Base-by-base conservation (phyloP, 2,797 vertebrate species). In the Chromis chromis region DNA sequence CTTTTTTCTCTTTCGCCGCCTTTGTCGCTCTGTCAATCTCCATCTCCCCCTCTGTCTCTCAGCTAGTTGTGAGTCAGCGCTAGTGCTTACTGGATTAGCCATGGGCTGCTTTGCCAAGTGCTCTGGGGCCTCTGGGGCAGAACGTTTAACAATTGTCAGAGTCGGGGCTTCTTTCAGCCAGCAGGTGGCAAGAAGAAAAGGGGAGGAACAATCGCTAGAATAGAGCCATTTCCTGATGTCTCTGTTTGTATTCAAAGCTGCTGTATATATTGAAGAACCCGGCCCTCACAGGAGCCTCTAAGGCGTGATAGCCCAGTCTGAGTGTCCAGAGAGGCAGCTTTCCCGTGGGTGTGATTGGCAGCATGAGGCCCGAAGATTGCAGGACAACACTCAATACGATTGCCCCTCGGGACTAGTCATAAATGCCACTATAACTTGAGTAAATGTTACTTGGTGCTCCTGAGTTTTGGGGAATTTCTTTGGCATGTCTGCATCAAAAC, bases 41-140 rank as follows among this genome's bases (percentile, higher is more conserved):
- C 33, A 58, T 81, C 68, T 80, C 56, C 33, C 58, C 22, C 61
- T 58, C 48, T 68, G 66, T 86, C 78, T 90, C 70, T 84, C 76
- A 71, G 74, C 79, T 76, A 57, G 77, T 83, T 81, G 79, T 81
- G 78, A 91, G 84, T 90, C 86, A 69, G 76, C 66, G 64, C 68
- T 70, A 66, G 78, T 74, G 70, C 82, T 69, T 31, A 66, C 81
- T 84, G 90, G 90, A 90, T 93, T 88, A 92, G 87, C 86, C 57
- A 80, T 50, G 63, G 79, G 85, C 77, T 46, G 54, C 82, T 85
- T 69, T 83, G 87, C 83, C 82, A 86, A 88, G 74, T 70, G 82
- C 74, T 86, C 73, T 40, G 70, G 62, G 70, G 74, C 78, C 75
- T 87, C 50, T 55, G 76, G 76, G 82, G 81, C 80, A 85, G 83